phyloP scores from a whole-genome alignment of 1,140 invertebrate species.

The Archivesica marissinica region DNA sequence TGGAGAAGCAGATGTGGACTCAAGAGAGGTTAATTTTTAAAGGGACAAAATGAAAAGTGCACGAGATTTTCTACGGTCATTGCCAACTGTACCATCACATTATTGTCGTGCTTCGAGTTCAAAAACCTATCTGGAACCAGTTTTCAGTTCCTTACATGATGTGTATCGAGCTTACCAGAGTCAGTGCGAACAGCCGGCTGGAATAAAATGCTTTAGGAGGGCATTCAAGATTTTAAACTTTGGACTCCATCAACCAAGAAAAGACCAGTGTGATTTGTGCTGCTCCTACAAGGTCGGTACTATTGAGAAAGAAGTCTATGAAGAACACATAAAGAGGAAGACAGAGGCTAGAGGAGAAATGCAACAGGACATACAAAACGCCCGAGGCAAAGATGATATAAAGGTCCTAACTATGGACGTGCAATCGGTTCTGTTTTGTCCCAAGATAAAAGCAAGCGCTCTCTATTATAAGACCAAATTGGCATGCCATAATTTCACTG shows the following conservation, averaged over 20 bases:
- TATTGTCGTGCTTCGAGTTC: constrained; percentile 8
- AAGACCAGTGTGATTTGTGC: constrained; percentile 47
- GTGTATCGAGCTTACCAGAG: no score
- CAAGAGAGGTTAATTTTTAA: no score
- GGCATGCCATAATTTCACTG: constrained; percentile 43
- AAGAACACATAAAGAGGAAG: constrained; percentile 24
- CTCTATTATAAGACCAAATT: constrained; percentile 56
- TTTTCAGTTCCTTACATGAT: no score
- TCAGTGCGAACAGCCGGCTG: no score
- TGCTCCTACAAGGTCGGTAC: constrained; percentile 16
- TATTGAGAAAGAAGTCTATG: constrained; percentile 7
- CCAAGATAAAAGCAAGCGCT: constrained; percentile 40
- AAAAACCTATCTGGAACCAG: constrained; percentile 31
- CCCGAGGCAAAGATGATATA: not conserved
- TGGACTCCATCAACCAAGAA: constrained; percentile 34
- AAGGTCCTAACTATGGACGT: constrained; percentile 49
- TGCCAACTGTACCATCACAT: constrained; percentile 26
- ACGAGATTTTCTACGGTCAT: not conserved
- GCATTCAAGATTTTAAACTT: no score
- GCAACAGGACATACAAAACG: constrained; percentile 4
- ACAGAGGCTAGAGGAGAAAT: constrained; percentile 28
- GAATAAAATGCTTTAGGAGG: no score
- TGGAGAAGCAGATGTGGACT: no score
- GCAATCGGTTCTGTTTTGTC: constrained; percentile 26
- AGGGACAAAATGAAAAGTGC: no score